These are phyloP conservation scores for Strigamia crassipes DNA, from an alignment of 2,888 invertebrate species.

Conservation along the genomic window DNA sequence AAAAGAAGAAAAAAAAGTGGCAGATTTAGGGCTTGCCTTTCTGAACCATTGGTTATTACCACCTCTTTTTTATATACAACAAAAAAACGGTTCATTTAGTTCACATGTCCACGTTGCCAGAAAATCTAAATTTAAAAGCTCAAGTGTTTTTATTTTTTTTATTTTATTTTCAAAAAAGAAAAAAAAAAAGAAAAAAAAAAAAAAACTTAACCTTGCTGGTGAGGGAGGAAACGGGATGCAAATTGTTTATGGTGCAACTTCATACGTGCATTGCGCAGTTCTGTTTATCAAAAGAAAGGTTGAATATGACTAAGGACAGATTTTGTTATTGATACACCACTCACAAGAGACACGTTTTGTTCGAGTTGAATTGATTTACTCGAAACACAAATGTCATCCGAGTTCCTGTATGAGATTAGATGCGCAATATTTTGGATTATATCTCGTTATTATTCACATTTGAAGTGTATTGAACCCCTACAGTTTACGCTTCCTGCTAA, in stretches of 20 bases:
- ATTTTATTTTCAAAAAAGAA: background rate
- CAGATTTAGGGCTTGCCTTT: constrained; percentile 19
- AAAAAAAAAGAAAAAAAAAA: background rate
- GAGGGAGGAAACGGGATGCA: constrained; percentile 37
- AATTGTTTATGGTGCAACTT: constrained; percentile 26
- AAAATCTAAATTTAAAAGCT: background rate
- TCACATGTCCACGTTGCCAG: background rate
- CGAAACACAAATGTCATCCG: background rate
- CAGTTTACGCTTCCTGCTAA: constrained; percentile 15
- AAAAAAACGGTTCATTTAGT: constrained; percentile 6
- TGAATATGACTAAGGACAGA: background rate
- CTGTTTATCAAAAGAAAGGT: background rate
- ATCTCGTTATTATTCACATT: background rate
- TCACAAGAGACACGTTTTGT: background rate
- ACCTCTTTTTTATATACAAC: background rate
- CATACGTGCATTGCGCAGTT: constrained; percentile 22
- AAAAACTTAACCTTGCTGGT: constrained; percentile 12
- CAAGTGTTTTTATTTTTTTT: too few species aligned
- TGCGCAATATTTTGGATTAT: too few species aligned
- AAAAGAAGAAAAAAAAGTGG: constrained; percentile 6
- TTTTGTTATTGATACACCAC: background rate
- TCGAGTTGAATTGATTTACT: background rate
- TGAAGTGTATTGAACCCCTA: constrained; percentile 14
- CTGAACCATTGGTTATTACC: constrained; percentile 3
- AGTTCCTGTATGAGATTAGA: too few species aligned